These are phyloP conservation scores for Ophthalmolycus amberensis DNA, from an alignment of 2,113 vertebrate genomes.

Conservation along the genomic window DNA sequence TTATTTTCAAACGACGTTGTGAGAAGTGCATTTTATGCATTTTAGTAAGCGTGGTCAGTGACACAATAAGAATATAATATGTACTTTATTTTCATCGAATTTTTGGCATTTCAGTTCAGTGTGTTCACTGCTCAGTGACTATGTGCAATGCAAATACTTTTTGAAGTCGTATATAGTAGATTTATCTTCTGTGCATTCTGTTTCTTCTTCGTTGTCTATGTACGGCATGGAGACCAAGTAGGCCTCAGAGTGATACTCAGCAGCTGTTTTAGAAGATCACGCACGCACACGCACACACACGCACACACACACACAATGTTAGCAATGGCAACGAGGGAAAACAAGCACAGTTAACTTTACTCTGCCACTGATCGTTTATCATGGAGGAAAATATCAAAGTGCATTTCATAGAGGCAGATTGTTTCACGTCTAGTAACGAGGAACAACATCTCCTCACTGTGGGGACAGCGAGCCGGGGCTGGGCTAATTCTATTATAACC, in stretches of 20 bases:
- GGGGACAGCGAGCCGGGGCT: not conserved
- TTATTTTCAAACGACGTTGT: not conserved
- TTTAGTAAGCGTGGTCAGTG: not conserved
- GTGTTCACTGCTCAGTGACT: not conserved
- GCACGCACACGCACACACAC: not conserved
- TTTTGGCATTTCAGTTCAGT: not conserved
- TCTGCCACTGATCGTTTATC: constrained; percentile 7
- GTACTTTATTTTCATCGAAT: not conserved
- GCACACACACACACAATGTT: constrained; percentile 10
- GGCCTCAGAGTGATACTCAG: constrained; percentile 20
- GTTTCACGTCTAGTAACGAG: not conserved
- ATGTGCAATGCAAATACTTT: no score
- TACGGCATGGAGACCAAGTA: not conserved
- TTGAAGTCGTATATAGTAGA: no score
- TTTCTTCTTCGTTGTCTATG: not conserved
- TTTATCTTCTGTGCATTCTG: not conserved
- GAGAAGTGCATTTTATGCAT: not conserved
- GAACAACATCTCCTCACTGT: not conserved
- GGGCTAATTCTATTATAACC: no score
- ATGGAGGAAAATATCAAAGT: not conserved
- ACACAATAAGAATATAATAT: not conserved
- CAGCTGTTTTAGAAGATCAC: constrained; percentile 32
- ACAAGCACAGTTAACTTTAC: constrained; percentile 23
- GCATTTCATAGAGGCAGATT: not conserved
- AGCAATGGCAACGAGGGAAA: constrained; percentile 19